Evolutionary conservation across 2,113 vertebrate species (phyloP).

Genomic region (Ptilonorhynchus violaceus): DNA sequence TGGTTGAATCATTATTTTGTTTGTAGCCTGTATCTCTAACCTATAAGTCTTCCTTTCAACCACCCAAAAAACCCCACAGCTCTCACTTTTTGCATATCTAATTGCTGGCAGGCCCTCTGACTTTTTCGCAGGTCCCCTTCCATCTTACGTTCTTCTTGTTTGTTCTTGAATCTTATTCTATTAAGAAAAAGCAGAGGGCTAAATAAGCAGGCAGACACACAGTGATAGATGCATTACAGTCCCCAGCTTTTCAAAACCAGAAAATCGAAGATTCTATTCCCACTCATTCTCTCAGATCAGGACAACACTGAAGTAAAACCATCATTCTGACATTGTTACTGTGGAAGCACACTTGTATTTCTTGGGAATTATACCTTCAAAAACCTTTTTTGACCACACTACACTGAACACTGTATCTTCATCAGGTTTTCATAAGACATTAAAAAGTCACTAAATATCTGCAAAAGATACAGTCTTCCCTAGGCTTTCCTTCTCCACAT

Average conservation of each 20-base stretch:
- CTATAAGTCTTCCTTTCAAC: neutral
- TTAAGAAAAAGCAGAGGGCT: neutral
- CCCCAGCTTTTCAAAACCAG: neutral
- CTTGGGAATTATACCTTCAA: neutral
- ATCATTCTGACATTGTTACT: neutral
- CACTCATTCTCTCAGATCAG: neutral
- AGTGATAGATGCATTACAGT: neutral
- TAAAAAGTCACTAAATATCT: neutral
- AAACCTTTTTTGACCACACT: neutral
- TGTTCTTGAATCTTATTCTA: constrained; percentile 87
- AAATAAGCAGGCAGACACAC: neutral
- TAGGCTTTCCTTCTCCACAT: neutral
- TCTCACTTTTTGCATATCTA: constrained; percentile 89
- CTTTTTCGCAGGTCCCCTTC: constrained; percentile 90
- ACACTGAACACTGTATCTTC: neutral
- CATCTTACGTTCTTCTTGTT: constrained; percentile 87
- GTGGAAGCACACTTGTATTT: neutral
- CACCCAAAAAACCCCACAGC: neutral
- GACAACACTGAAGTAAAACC: neutral
- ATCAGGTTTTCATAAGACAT: neutral
- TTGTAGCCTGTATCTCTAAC: neutral
- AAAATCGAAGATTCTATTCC: neutral
- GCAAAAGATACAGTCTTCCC: neutral
- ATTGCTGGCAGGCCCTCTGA: constrained; percentile 88
- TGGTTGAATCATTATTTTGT: neutral